A percentile compares a stretch with the other conserved stretches of the same genome.
Evolutionary conservation across 2,113 vertebrate genomes (phyloP).

Genomic region (Addax nasomaculatus): DNA sequence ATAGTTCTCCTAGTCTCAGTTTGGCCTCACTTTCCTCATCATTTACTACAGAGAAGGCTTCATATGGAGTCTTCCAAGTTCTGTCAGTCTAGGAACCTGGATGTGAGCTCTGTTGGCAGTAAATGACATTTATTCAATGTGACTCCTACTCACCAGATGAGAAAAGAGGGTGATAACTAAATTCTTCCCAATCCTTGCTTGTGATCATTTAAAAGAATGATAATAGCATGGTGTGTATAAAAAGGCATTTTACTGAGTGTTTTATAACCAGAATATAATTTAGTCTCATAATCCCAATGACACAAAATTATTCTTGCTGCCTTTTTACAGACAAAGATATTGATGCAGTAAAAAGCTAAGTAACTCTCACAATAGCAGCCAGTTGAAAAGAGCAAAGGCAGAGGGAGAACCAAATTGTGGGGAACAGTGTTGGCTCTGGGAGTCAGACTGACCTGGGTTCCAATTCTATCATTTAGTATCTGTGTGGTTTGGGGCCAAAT

Average conservation of each 20-base stretch:
- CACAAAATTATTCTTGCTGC: constrained; percentile 19
- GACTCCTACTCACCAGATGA: neutral
- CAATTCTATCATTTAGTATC: neutral
- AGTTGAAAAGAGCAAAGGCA: neutral
- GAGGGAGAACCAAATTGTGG: neutral
- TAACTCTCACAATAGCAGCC: neutral
- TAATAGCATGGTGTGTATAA: neutral
- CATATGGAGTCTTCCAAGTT: neutral
- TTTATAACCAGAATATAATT: neutral
- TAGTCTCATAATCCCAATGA: neutral
- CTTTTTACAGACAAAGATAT: neutral
- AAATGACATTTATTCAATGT: neutral
- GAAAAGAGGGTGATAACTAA: neutral
- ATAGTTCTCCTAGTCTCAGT: neutral
- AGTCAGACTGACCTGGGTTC: neutral
- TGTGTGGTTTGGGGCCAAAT: neutral
- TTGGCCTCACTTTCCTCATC: neutral
- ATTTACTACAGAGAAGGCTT: neutral
- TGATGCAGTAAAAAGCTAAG: neutral
- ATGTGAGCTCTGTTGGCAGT: neutral
- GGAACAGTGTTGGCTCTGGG: neutral
- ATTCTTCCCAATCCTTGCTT: neutral
- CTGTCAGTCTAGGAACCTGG: neutral
- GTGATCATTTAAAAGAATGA: neutral
- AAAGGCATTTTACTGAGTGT: neutral